These are phyloP conservation scores for Itoplectis maculator DNA, from an alignment of 2,888 invertebrate genomes.

Conservation along the genomic window DNA sequence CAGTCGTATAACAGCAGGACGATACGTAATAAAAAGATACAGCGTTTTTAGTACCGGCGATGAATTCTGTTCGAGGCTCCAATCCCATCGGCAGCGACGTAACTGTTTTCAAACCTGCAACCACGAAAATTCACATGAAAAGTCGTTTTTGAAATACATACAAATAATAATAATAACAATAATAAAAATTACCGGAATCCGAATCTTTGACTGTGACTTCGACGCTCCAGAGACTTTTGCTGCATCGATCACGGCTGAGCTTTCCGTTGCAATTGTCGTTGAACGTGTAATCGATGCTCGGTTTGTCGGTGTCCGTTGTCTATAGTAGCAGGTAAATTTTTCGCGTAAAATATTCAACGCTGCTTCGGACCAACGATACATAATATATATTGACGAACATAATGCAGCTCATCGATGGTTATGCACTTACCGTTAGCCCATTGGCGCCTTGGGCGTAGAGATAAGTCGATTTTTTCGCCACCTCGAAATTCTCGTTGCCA, in stretches of 20 bases:
- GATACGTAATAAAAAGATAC: conserved; percentile 89
- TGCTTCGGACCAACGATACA: background rate
- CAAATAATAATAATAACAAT: background rate
- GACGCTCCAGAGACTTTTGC: conserved; percentile 89
- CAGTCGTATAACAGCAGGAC: conserved; percentile 90
- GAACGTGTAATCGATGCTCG: conserved; percentile 88
- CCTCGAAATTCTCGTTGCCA: conserved; percentile 69
- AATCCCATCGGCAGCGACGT: conserved; percentile 85
- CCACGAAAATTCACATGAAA: background rate
- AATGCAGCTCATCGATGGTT: background rate
- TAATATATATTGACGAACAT: background rate
- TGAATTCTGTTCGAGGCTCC: conserved; percentile 87
- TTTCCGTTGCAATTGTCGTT: conserved; percentile 87
- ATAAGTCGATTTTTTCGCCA: conserved; percentile 77
- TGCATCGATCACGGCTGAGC: conserved; percentile 86
- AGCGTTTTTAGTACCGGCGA: conserved; percentile 89
- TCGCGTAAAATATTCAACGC: conserved; percentile 28
- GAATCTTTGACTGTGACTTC: conserved; percentile 89
- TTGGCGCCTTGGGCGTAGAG: conserved; percentile 73
- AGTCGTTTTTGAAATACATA: background rate
- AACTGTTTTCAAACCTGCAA: conserved; percentile 79
- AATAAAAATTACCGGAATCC: conserved; percentile 86
- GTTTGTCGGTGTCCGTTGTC: conserved; percentile 86
- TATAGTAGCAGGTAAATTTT: conserved; percentile 62
- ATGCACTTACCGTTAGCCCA: conserved; percentile 66